Evolutionary conservation across 2,113 vertebrate genomes (phyloP).

Genomic region (Eudyptes chrysolophus): DNA sequence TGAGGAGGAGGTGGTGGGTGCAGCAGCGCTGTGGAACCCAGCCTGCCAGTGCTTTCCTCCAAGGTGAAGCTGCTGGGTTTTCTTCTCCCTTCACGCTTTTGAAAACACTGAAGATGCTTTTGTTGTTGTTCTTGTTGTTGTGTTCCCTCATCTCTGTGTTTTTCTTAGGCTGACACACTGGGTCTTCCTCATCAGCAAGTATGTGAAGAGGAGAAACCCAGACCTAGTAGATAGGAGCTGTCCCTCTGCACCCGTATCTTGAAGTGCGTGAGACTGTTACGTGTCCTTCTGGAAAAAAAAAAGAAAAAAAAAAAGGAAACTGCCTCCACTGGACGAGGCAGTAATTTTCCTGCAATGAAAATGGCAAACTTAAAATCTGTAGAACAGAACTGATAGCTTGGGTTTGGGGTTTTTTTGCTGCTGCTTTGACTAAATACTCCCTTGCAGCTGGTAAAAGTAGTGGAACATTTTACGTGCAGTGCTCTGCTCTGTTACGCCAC

Average conservation of each 20-base stretch:
- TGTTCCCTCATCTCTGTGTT: background rate
- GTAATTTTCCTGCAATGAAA: background rate
- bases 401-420: background rate
- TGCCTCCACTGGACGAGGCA: rapidly evolving
- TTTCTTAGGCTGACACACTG: background rate
- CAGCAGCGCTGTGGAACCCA: background rate
- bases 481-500: background rate
- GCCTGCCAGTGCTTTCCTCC: background rate
- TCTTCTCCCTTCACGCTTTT: background rate
- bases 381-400: background rate
- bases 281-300: background rate
- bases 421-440: background rate
- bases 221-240: background rate
- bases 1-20: background rate
- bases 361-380: background rate
- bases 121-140: background rate
- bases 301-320: background rate
- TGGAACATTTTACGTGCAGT: background rate
- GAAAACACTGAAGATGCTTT: background rate
- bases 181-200: background rate
- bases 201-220: background rate
- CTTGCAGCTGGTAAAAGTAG: background rate
- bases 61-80: background rate
- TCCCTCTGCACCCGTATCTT: background rate
- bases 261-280: background rate